Evolutionary conservation across 1,140 invertebrate genomes (phyloP), one percentile per base, ranked within the genome.

Genomic region (Cyclina sinensis): DNA sequence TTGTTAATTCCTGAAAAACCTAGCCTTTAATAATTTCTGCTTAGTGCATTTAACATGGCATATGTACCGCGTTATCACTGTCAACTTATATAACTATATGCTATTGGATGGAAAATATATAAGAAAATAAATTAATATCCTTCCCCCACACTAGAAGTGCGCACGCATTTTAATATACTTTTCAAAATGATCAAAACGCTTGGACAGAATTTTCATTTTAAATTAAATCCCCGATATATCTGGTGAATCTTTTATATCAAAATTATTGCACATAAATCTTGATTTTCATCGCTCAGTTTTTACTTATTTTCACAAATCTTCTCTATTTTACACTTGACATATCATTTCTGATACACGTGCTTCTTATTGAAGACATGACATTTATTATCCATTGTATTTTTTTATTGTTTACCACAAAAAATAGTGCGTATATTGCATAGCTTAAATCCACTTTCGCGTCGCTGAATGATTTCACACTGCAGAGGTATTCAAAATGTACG

Each of bases 401-500:
- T 78, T 51, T 78, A 78, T 78, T 78, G 46, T 78, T 35, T 78
- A 54, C 46, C 43, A 30, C 24, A 46, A 78, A 51, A n/a, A 39
- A 57, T 78, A 54, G 11, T 78, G 27, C 74, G 74, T 54, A 51
- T 37, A 78, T 11, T 18, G 30, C 68, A 39, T 7, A 7, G 12
- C 27, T 54, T 7, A 78, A 78, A 78, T 32, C 30, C 46, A 54
- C 30, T 35, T 12, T 48, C 24, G 24, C 43, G 73, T n/a, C 51
- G 32, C 14, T 57, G 18, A 3, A 21, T 62, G 65, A 81, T 57
- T 62, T 81, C 79, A 62, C 79, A 81, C 79, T 65, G 35, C 24
- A 14, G 35, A 35, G 37, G 32, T 24, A 43, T 62, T 81, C 51
- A 62, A 14, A 11, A n/a, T 30, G 30, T 37, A 39, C 21, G 30